Evolutionary conservation across 1,140 invertebrate species (phyloP), one percentile per base, ranked within the genome.

Genomic region (Brachionus paranguensis): DNA sequence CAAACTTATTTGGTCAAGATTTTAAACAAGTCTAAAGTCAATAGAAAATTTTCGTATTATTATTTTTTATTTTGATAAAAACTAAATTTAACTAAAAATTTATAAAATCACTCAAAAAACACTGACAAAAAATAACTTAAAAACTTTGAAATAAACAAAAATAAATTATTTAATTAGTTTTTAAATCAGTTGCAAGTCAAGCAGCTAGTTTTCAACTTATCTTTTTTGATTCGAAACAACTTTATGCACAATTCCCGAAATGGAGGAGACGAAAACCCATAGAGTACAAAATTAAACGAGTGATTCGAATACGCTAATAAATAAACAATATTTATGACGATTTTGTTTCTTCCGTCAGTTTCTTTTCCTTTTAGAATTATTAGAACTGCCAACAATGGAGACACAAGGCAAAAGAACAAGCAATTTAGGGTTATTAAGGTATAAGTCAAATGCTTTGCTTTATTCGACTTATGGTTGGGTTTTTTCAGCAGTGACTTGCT

Each of bases 281-380:
- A 83, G 6, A 83, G 27, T 37, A 83, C 6, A 55, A 83, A 83
- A 72, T 83, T 83, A 17, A 83, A 70, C 24, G 81, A 68, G 70
- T 83, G 81, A 55, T 83, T 83, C 60, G 81, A 83, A 83, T 83
- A 83, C 4, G 81, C 47, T 33, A 83, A 37, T n/a, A 83, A 20
- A 70, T 83, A 83, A 41, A 83, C 81, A 37, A 83, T 83, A 20
- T 68, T 68, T 7, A 83, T 43, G 11, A 81, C 6, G 3, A 81
- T 81, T 60, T 47, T 68, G 33, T 83, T 83, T 20, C 14, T 43
- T 7, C 70, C 41, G 6, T 70, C 60, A 4, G 60, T 83, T 68
- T 79, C 78, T 74, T 74, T 45, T 33, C 47, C 47, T n/a, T 65
- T 53, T 20, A 68, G 20, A 20, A 83, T n/a, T 27, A 83, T 45